Evolutionary conservation across 2,113 vertebrate genomes (phyloP).

Genomic region (Arizona elegans): DNA sequence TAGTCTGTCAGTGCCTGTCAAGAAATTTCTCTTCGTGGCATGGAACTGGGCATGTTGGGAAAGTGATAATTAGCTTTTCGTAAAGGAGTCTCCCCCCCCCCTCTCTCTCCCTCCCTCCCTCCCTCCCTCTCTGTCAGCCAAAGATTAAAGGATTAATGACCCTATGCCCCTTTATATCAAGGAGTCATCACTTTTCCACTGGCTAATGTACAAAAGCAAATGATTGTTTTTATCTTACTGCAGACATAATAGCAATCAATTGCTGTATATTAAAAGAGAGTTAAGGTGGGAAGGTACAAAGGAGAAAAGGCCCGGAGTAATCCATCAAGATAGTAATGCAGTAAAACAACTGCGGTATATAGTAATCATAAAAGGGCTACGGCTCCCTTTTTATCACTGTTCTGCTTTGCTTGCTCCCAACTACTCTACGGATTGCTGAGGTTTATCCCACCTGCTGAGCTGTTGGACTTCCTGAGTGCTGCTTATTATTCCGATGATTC

Average conservation of each 20-base stretch:
- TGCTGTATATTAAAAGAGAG: not conserved
- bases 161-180: not conserved
- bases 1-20: not conserved
- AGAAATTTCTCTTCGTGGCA: not conserved
- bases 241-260: not conserved
- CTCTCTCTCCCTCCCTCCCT: too few species aligned
- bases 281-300: accelerated
- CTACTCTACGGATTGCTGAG: not conserved
- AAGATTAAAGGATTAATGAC: not conserved
- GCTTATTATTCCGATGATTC: constrained; percentile 3
- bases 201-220: not conserved
- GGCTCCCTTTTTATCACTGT: not conserved
- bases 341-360: not conserved
- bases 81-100: not conserved
- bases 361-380: not conserved
- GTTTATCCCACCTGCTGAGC: not conserved
- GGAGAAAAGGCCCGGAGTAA: not conserved
- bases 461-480: not conserved
- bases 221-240: not conserved
- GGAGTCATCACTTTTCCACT: not conserved
- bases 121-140: not conserved
- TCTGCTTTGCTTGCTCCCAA: not conserved
- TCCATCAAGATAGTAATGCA: not conserved
- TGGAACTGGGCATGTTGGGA: not conserved
- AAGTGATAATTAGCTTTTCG: not conserved